A percentile compares a stretch with the other conserved stretches of the same genome.
phyloP scores from a whole-genome alignment of 2,888 invertebrate genomes.

The Euphydryas editha region DNA sequence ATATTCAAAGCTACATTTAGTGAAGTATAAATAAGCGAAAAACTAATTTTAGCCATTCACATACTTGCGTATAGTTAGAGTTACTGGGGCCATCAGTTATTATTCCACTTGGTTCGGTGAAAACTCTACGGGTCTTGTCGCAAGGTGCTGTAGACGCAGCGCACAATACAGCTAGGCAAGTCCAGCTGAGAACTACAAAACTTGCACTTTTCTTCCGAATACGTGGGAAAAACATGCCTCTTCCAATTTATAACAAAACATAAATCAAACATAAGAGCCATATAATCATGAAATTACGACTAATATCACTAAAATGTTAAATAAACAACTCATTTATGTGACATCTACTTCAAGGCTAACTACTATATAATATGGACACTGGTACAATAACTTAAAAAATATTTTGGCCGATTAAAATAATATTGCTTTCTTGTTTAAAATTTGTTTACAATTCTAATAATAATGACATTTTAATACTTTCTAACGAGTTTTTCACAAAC shows the following conservation, averaged over 20 bases:
- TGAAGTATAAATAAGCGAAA: neutral
- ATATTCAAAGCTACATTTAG: neutral
- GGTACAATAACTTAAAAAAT: slow-evolving; percentile 59
- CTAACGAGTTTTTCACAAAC: slow-evolving; percentile 77
- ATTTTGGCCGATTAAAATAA: slow-evolving; percentile 49
- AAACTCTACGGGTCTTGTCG: slow-evolving; percentile 92
- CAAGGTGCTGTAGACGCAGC: slow-evolving; percentile 86
- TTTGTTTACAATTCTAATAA: slow-evolving; percentile 53
- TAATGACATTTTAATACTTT: slow-evolving; percentile 65
- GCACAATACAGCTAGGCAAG: slow-evolving; percentile 74
- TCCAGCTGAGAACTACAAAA: slow-evolving; percentile 78
- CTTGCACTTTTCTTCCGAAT: slow-evolving; percentile 80
- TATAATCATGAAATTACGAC: slow-evolving; percentile 78
- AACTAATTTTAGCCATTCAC: slow-evolving; percentile 42
- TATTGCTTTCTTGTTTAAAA: slow-evolving; percentile 49
- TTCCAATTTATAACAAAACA: slow-evolving; percentile 74
- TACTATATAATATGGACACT: slow-evolving; percentile 68
- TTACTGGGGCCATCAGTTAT: slow-evolving; percentile 95
- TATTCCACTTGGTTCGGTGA: slow-evolving; percentile 91
- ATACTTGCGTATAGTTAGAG: slow-evolving; percentile 92
- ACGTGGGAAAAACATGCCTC: slow-evolving; percentile 82
- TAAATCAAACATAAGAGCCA: slow-evolving; percentile 82
- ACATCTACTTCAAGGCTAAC: slow-evolving; percentile 84
- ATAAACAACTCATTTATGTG: slow-evolving; percentile 82
- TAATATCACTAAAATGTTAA: slow-evolving; percentile 81